Conservation (phyloP, 2,113 vertebrate species). For the Tenebrosternarchus preto region DNA sequence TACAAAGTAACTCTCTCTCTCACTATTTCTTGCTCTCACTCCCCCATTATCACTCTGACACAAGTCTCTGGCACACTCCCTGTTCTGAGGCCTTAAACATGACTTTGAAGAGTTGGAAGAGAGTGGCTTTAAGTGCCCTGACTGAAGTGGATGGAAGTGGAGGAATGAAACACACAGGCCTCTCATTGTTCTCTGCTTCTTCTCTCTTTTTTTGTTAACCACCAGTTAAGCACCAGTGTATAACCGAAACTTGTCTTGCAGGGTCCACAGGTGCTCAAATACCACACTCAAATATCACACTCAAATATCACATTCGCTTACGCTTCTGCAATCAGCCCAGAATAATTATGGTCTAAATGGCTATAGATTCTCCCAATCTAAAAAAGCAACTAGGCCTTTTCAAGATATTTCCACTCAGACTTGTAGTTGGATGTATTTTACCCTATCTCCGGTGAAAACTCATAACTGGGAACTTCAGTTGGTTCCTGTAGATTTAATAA, state of each 20-base stretch:
- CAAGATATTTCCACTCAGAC: neutral
- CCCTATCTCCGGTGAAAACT: neutral
- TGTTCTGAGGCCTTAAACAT: constrained; percentile 1
- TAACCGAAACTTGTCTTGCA: no score
- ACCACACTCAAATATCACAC: no score
- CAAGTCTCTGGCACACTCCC: neutral
- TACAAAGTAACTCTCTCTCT: no score
- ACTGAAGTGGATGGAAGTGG: constrained; percentile 1
- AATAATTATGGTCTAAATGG: neutral
- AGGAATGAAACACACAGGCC: neutral
- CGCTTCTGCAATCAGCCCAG: neutral
- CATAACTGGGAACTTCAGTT: constrained; percentile 27
- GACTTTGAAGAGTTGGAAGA: constrained; percentile 12
- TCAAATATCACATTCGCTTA: neutral
- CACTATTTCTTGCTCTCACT: neutral
- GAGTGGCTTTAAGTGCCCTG: neutral
- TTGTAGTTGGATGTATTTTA: neutral
- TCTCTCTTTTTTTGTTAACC: neutral
- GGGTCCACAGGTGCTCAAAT: neutral
- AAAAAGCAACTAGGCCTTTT: neutral
- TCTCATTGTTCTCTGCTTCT: neutral
- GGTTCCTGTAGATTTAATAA: constrained; percentile 31
- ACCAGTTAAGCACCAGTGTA: no score
- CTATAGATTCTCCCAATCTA: neutral
- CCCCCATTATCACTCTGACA: neutral